A percentile compares a stretch with the other conserved stretches of the same genome.
phyloP scores from a whole-genome alignment of 2,888 invertebrate genomes.

The Phengaris arion region DNA sequence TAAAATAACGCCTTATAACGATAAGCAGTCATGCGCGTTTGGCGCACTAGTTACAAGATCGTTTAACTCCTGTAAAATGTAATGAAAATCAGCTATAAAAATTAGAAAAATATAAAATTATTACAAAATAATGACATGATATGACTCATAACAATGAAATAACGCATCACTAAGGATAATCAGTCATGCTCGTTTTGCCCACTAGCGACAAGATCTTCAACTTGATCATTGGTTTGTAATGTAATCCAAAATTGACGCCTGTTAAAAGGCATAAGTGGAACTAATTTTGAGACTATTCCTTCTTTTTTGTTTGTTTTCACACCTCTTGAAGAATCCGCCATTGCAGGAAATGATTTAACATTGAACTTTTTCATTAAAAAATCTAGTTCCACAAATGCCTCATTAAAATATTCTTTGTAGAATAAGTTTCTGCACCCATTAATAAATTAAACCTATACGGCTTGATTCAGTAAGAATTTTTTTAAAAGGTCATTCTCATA shows the following conservation, averaged over 20 bases:
- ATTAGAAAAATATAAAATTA: constrained; percentile 26
- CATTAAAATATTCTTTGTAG: no score
- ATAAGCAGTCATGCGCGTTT: background rate
- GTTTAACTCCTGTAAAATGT: background rate
- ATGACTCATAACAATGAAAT: constrained; percentile 29
- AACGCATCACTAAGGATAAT: constrained; percentile 11
- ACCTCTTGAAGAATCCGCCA: constrained; percentile 34
- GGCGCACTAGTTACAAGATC: background rate
- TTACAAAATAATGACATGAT: constrained; percentile 26
- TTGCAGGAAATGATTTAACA: no score
- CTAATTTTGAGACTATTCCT: constrained; percentile 32
- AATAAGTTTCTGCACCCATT: no score
- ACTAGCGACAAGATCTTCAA: constrained; percentile 24
- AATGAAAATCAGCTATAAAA: background rate
- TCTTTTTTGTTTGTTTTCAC: constrained; percentile 35
- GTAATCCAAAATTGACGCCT: constrained; percentile 31
- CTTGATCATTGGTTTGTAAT: constrained; percentile 26
- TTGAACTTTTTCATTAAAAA: no score
- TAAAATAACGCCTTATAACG: constrained; percentile 15
- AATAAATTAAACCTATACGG: no score
- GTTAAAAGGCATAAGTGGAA: constrained; percentile 34
- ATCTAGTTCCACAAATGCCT: no score
- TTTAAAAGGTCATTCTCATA: no score
- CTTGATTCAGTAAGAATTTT: no score
- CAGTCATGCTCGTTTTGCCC: constrained; percentile 24